Percentiles rank a stretch among this genome's conserved stretches.
Conservation (phyloP, 2,888 invertebrate genomes). For the Paralinhomoeus sp. region DNA sequence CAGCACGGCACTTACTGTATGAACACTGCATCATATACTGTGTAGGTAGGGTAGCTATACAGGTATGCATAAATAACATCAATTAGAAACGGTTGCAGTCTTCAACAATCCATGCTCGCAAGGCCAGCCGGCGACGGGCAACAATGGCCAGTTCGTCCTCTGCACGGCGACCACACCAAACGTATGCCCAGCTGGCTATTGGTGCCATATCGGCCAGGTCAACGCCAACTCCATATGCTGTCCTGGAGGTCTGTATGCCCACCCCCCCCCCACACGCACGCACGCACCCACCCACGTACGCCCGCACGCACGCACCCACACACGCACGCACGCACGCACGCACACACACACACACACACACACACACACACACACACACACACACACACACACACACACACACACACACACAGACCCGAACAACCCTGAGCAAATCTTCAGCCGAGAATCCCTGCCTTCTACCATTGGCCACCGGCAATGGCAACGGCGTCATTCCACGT, state of each 20-base stretch:
- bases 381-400: no score
- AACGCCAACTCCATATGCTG: slow-evolving; percentile 4
- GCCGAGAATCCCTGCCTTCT: slow-evolving; percentile 4
- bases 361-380: no score
- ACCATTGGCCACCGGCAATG: slow-evolving; percentile 1
- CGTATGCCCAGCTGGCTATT: slow-evolving; percentile 5
- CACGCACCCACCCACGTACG: no score
- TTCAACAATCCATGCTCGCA: slow-evolving; percentile 20
- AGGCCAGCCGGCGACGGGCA: slow-evolving; percentile 13
- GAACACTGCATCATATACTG: not conserved
- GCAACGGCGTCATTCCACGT: not conserved
- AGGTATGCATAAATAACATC: not conserved
- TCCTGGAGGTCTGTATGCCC: slow-evolving; percentile 2
- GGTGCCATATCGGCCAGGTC: slow-evolving; percentile 5
- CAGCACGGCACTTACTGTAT: no score
- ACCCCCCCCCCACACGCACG: no score
- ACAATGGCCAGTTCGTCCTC: slow-evolving; percentile 3
- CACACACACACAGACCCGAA: no score
- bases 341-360: no score
- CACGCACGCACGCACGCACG: no score
- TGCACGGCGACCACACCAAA: slow-evolving; percentile 3
- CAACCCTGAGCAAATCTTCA: not conserved
- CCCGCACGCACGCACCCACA: no score
- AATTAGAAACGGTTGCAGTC: not conserved
- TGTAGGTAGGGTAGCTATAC: not conserved